Evolutionary conservation across 2,797 vertebrate genomes (phyloP), one percentile per base, ranked within the genome.

Genomic region (Xiphophorus birchmanni): DNA sequence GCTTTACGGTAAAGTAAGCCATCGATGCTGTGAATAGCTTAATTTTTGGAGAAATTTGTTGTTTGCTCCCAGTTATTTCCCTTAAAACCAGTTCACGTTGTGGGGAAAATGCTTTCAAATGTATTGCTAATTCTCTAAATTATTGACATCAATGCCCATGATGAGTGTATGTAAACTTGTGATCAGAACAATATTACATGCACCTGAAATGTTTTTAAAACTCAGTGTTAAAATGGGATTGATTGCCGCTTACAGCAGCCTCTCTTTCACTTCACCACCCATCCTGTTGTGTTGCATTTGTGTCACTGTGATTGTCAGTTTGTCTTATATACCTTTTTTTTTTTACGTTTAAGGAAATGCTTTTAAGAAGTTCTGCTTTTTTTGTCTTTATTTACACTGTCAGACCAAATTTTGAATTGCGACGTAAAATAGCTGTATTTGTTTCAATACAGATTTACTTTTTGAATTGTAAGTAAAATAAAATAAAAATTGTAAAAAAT

Each of bases 251-350:
- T 12, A 9, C 8, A 1, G 35, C 73, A 10, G 50, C 50, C 12
- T 35, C 8, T 48, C 73, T 54, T 23, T 50, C 47, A 37, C 48
- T 52, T 74, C 73, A 73, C 45, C 23, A 40, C 42, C 21, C 63
- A 71, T 75, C 65, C 58, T 83, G 72, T 85, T 74, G 76, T 84
- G 60, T 56, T 76, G 82, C 74, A 50, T 78, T 45, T 76, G 78
- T 80, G 37, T 60, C 54, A 44, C 42, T 48, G 60, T 48, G 60
- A 50, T 9, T 67, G 75, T 77, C 60, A n/a, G 52, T 45, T 79
- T 65, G 29, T 65, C 60, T 65, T 65, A 3, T 35, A 65, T 35
- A 32, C 15, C 4, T 71, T 11, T 29, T 29, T n/a, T n/a, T n/a
- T 35, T 65, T 23, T 23, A 3, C 75, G 7, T 13, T 60, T 35